Evolutionary conservation across 2,888 invertebrate species (phyloP).

Genomic region (Spilarctia lutea): DNA sequence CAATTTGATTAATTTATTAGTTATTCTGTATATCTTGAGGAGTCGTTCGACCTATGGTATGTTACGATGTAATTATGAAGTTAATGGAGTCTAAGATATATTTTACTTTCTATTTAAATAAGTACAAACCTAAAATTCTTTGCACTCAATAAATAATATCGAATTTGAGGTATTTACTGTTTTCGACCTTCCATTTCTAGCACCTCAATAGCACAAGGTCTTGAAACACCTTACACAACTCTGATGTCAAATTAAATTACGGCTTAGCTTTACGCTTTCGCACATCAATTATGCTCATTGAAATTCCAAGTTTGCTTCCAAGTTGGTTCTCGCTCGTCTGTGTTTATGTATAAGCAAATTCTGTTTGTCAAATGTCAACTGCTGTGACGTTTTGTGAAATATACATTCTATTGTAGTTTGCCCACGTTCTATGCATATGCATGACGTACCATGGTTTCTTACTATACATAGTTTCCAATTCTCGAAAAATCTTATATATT

Average conservation of each 20-base stretch:
- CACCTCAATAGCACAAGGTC: background rate
- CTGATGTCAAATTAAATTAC: slow-evolving; percentile 11
- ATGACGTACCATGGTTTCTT: background rate
- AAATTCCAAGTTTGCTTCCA: slow-evolving; percentile 18
- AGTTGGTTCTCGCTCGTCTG: slow-evolving; percentile 3
- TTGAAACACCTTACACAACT: background rate
- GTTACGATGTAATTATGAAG: no score
- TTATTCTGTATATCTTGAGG: background rate
- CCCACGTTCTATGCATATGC: background rate
- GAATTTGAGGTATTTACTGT: no score
- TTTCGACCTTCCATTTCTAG: no score
- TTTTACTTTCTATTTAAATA: no score
- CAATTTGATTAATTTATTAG: background rate
- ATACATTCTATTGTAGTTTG: background rate
- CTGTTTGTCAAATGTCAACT: slow-evolving; percentile 11
- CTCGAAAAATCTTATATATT: background rate
- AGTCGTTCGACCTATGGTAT: no score
- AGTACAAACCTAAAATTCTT: no score
- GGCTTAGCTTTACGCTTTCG: slow-evolving; percentile 10
- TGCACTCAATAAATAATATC: no score
- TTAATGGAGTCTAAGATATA: no score
- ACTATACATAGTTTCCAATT: background rate
- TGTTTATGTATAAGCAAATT: slow-evolving; percentile 17
- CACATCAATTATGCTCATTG: slow-evolving; percentile 22
- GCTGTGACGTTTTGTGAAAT: background rate